Base-by-base conservation (phyloP, 2,888 invertebrate genomes). In the Myathropa florea region DNA sequence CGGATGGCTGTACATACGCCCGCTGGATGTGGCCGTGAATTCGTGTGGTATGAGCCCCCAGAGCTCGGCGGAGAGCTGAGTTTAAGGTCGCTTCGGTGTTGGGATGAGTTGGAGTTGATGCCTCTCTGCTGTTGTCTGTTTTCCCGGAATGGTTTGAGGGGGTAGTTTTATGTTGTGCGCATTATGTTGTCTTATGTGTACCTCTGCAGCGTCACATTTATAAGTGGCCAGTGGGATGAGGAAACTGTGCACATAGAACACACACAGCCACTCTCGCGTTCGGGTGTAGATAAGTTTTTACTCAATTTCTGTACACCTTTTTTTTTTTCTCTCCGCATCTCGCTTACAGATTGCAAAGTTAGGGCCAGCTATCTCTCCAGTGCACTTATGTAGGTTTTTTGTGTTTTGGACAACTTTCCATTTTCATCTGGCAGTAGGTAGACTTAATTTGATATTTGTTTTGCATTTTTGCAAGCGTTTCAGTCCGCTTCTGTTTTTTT, bases 331-430 rank as follows among this genome's bases (percentile, higher is more conserved):
- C n/a, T n/a, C n/a, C n/a, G n/a, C 24, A 21, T 72, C 68, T 78
- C 21, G 36, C 70, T 78, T 60, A 63, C 61, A 75, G 86, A 78
- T 83, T 67, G 61, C 78, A 70, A 70, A 70, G 61, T 75, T 70
- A 28, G 59, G 26, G 24, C 26, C 63, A 70, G 77, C 39, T 75
- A 64, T 71, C 28, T 68, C 60, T 71, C 59, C 65, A 39, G 28
- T 82, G 81, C 81, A 82, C 77, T 86, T 86, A 86, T 86, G 78
- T 86, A 86, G 85, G 85, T 86, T 86, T 86, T 86, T 85, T 81
- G 81, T 75, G 21, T 78, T 86, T 86, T 79, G 78, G 75, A 86
- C 86, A 86, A 86, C 86, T 86, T 86, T 86, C 86, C 86, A 86
- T 86, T 86, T 86, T 83, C 86, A 86, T 79, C 83, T 30, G 75